Base-by-base conservation (phyloP, 2,888 invertebrate species). In the Lepidochitona cinerea region DNA sequence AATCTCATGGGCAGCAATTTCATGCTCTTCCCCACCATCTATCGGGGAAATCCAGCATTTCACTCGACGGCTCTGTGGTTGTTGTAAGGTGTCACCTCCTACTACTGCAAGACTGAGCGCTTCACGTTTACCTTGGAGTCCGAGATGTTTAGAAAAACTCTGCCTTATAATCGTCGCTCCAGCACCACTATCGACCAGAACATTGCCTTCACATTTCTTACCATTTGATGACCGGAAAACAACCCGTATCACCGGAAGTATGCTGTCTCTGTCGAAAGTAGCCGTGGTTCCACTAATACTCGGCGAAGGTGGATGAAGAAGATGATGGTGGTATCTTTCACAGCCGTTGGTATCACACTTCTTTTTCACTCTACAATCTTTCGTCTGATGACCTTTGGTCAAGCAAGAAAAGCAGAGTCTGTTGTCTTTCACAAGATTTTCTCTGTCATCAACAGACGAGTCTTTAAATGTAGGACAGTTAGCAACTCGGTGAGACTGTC, bases 131-230 rank as follows among this genome's bases (percentile, higher is more conserved):
- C 70, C 73, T 64, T 73, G 73, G 18, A 69, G 41, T 32, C 69
- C 59, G 9, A 73, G 49, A 26, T 23, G n/a, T n/a, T 70, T 69
- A n/a, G 73, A 26, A 49, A 73, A 73, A 23, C 37, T 70, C 37
- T 49, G 41, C 35, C 73, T 69, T 12, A 73, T 73, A 18, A 73
- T 65, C 7, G 65, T 70, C 49, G 73, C 70, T 12, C 70, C 70
- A 12, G 73, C 70, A 2, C 69, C 73, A 33, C 70, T 64, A 23
- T 70, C 73, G 23, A 69, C 53, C 6, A 73, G 52, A 26, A 69
- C 69, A 49, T 70, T 73, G 2, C 73, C 73, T 33, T 73, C 49
- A 36, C 29, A 7, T 32, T 41, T 23, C 64, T 35, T 69, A 14
- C 73, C 73, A 65, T 73, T 73, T 0, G 18, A 14, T 52, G 73